Evolutionary conservation across 1,140 invertebrate species (phyloP).

Genomic region (Aphis gossypii): DNA sequence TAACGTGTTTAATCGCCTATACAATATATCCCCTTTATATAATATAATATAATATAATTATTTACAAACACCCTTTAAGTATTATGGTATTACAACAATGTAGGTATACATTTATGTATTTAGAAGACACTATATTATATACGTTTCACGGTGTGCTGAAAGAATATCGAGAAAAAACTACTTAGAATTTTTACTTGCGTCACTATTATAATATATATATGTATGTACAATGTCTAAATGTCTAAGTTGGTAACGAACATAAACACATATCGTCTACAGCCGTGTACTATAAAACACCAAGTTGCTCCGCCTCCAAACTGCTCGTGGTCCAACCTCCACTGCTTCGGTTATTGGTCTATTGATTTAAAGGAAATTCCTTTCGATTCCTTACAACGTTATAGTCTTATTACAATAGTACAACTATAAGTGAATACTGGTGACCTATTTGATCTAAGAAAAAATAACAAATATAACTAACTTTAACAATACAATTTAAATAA

Average conservation of each 20-base stretch:
- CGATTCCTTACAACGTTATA: background rate
- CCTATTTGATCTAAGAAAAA: background rate
- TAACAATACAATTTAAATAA: background rate
- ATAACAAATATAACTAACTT: background rate
- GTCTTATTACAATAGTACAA: background rate
- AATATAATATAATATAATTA: background rate
- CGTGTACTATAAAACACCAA: background rate
- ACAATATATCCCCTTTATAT: background rate
- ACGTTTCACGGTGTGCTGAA: background rate
- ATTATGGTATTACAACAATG: background rate
- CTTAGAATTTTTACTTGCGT: background rate
- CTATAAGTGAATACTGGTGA: background rate
- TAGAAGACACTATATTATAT: background rate
- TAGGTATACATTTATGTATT: background rate
- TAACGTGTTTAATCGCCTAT: background rate
- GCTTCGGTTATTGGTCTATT: slow-evolving; percentile 15
- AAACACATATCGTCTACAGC: background rate
- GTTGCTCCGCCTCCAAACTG: slow-evolving; percentile 32
- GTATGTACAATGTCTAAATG: background rate
- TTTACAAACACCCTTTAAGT: background rate
- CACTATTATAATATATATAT: background rate
- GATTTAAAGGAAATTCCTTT: slow-evolving; percentile 22
- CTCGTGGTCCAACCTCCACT: slow-evolving; percentile 32
- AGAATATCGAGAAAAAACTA: background rate
- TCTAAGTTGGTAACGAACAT: background rate